Percentiles rank a stretch among this genome's conserved stretches.
These are phyloP conservation scores for Phainopepla nitens DNA, from an alignment of 2,113 vertebrate genomes.

Conservation along the genomic window DNA sequence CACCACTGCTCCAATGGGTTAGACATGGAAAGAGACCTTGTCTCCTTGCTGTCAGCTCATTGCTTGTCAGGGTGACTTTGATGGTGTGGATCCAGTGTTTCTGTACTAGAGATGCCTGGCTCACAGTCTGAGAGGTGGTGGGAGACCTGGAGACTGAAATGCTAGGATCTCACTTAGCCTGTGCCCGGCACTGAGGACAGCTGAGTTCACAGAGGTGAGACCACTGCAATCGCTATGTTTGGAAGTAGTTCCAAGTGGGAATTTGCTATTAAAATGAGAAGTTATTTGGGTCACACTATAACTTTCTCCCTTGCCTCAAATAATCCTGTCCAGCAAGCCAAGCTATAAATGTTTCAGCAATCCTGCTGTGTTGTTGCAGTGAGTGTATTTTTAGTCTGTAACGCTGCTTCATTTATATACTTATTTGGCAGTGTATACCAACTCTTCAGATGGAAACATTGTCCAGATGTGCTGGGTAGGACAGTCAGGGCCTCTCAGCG, in stretches of 20 bases:
- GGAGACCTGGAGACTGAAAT: background rate
- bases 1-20: background rate
- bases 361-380: background rate
- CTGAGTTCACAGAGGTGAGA: background rate
- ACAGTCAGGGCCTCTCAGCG: background rate
- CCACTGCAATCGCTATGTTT: background rate
- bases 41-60: background rate
- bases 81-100: background rate
- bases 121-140: background rate
- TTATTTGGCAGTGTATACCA: conserved; percentile 48
- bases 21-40: background rate
- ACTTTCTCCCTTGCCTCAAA: background rate
- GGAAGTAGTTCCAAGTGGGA: background rate
- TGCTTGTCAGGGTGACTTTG: background rate
- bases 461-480: conserved; percentile 18
- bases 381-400: conserved; percentile 50
- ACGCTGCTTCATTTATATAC: conserved; percentile 20
- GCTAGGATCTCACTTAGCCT: background rate
- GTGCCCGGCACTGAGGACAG: background rate
- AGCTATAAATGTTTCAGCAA: conserved; percentile 35
- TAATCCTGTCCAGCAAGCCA: background rate
- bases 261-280: background rate
- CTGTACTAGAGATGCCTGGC: background rate
- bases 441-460: conserved; percentile 31
- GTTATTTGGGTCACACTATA: background rate